Evolutionary conservation across 37 sponge, comb jelly and placozoan genomes (phyloP).

Genomic region (Chondrosia reniformis): DNA sequence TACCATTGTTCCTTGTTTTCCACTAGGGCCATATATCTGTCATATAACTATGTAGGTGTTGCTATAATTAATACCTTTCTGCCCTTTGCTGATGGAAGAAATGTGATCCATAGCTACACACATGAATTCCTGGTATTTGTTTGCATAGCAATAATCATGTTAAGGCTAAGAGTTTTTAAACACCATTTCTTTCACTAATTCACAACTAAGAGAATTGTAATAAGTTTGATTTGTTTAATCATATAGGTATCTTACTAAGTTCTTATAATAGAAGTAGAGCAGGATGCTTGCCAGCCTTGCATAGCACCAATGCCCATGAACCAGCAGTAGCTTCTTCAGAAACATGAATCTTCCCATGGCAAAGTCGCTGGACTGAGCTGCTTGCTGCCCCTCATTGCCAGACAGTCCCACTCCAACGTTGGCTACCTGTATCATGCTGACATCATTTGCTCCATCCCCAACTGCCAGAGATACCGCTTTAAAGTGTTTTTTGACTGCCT

Average conservation of each 20-base stretch:
- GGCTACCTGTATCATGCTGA: slow-evolving; percentile 90
- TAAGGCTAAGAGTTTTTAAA: no score
- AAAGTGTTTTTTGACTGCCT: slow-evolving; percentile 45
- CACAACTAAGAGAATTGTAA: no score
- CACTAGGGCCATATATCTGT: no score
- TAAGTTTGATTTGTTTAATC: not conserved
- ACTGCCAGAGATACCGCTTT: slow-evolving; percentile 68
- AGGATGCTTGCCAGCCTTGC: slow-evolving; percentile 60
- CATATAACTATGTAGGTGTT: no score
- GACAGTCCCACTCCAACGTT: slow-evolving; percentile 80
- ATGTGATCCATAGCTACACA: no score
- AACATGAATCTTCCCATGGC: slow-evolving; percentile 72
- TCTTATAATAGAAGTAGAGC: slow-evolving; percentile 89
- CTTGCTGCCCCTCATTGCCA: slow-evolving; percentile 80
- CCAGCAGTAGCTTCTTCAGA: slow-evolving; percentile 69
- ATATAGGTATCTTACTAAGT: slow-evolving; percentile 45
- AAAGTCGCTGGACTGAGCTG: slow-evolving; percentile 83
- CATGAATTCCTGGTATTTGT: no score
- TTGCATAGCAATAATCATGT: no score
- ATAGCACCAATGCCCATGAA: slow-evolving; percentile 90
- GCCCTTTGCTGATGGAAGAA: no score
- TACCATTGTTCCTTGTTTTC: no score
- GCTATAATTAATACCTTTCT: no score
- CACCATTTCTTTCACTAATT: no score
- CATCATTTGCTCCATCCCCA: slow-evolving; percentile 94